Evolutionary conservation across 1,140 invertebrate species (phyloP).

Genomic region (Episyrphus balteatus): DNA sequence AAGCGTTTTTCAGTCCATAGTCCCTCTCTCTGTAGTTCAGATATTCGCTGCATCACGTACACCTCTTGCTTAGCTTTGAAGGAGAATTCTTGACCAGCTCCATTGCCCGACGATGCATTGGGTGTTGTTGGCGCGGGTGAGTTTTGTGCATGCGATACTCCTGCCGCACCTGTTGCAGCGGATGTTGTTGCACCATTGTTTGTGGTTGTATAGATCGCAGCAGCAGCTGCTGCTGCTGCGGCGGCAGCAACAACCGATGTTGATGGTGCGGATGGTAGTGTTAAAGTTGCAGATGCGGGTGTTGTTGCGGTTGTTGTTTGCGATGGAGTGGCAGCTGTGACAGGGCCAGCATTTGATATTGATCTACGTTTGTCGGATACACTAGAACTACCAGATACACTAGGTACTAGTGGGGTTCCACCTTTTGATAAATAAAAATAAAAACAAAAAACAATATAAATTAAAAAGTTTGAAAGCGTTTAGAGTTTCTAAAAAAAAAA

Average conservation of each 20-base stretch:
- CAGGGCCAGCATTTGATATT: conserved; percentile 7
- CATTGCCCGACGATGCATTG: conserved; percentile 14
- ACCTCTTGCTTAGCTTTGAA: conserved; percentile 90
- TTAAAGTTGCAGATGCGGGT: conserved; percentile 7
- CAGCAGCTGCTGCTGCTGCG: conserved; percentile 1
- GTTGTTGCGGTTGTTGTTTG: conserved; percentile 9
- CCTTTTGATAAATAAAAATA: conserved; percentile 35
- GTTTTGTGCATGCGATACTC: background rate
- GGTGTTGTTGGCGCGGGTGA: conserved; percentile 7
- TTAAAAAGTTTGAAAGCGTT: too few relatives aligned
- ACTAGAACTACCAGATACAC: conserved; percentile 22
- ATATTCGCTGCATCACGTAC: conserved; percentile 82
- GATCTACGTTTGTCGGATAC: conserved; percentile 4
- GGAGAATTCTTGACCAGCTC: conserved; percentile 53
- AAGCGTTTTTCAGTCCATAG: conserved; percentile 86
- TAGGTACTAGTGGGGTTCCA: conserved; percentile 43
- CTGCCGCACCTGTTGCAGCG: conserved; percentile 13
- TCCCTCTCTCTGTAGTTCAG: conserved; percentile 78
- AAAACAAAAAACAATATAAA: background rate
- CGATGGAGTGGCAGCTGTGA: conserved; percentile 10
- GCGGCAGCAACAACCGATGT: conserved; percentile 5
- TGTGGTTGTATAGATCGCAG: conserved; percentile 33
- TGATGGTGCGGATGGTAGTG: conserved; percentile 8
- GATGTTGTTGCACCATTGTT: conserved; percentile 42
- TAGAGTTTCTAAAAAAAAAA: too few relatives aligned